phyloP scores from a whole-genome alignment of 2,797 vertebrate genomes.

The Tenualosa ilisha region DNA sequence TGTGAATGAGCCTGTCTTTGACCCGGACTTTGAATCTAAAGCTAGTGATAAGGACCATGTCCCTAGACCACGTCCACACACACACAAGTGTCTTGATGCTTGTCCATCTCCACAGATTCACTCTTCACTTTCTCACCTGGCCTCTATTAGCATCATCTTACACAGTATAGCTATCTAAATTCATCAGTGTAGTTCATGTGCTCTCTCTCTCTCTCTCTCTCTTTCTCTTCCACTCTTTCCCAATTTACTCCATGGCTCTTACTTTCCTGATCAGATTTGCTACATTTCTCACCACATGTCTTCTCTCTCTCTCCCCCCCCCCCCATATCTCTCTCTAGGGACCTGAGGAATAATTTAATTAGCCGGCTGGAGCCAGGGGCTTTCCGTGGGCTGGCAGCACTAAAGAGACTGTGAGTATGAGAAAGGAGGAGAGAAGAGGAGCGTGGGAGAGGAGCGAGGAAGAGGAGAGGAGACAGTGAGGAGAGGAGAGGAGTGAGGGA shows the following conservation, averaged over 20 bases:
- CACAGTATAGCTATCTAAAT: background rate
- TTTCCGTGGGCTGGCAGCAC: slow-evolving; percentile 85
- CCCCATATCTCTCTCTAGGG: slow-evolving; percentile 71
- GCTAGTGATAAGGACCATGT: background rate
- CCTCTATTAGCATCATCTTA: background rate
- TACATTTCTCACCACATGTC: slow-evolving; percentile 1
- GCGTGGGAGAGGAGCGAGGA: background rate
- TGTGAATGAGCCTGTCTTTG: background rate
- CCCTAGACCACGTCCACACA: background rate
- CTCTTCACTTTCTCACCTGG: background rate
- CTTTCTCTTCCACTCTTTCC: slow-evolving; percentile 7
- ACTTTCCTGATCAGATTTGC: background rate
- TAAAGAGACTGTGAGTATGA: slow-evolving; percentile 88
- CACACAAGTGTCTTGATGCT: background rate
- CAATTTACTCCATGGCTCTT: background rate
- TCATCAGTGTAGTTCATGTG: background rate
- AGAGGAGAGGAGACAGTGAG: background rate
- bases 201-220: slow-evolving; percentile 8
- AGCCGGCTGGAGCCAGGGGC: slow-evolving; percentile 90
- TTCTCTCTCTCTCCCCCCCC: background rate
- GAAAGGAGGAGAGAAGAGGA: background rate
- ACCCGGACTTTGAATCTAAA: background rate
- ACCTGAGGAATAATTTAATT: slow-evolving; percentile 94
- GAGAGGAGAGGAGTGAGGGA: slow-evolving; percentile 34
- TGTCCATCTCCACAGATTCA: background rate